Percentiles rank a stretch among this genome's conserved stretches.
phyloP scores from a whole-genome alignment of 53 echinoderm and acorn worm species.

The Mesocentrotus franciscanus region DNA sequence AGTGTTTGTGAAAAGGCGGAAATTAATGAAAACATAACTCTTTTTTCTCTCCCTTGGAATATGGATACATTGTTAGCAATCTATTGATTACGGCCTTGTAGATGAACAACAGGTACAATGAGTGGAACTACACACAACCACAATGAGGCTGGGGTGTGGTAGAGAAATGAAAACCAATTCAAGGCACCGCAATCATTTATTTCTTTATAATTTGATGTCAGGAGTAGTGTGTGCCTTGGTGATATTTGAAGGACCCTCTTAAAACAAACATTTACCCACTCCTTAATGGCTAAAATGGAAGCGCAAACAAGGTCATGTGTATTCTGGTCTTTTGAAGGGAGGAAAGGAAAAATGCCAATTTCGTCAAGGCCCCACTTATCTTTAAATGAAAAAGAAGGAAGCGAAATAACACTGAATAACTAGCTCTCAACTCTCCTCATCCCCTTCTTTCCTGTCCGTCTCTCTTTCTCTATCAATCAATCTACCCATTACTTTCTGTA shows the following conservation, averaged over 20 bases:
- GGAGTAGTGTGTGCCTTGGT: slow-evolving; percentile 5
- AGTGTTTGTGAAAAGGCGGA: neutral
- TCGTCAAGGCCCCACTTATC: slow-evolving; percentile 49
- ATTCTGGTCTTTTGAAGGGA: slow-evolving; percentile 55
- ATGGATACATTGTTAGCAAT: slow-evolving; percentile 18
- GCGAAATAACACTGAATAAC: neutral
- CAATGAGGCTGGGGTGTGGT: slow-evolving; percentile 33
- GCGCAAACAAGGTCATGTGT: slow-evolving; percentile 66
- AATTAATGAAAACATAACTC: slow-evolving; percentile 29
- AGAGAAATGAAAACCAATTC: slow-evolving; percentile 16
- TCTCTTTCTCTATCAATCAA: neutral
- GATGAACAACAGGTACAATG: slow-evolving; percentile 39
- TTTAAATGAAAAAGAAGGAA: neutral
- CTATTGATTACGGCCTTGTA: slow-evolving; percentile 6
- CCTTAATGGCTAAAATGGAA: slow-evolving; percentile 52
- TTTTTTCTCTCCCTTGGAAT: neutral
- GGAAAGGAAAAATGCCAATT: slow-evolving; percentile 56
- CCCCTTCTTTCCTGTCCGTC: neutral
- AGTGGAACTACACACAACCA: neutral
- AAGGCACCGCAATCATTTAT: slow-evolving; percentile 27
- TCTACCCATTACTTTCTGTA: neutral
- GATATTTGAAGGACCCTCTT: slow-evolving; percentile 25
- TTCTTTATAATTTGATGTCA: slow-evolving; percentile 47
- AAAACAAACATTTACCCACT: slow-evolving; percentile 56
- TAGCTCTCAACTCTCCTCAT: neutral